A percentile compares a stretch with the other conserved stretches of the same genome.
Evolutionary conservation across 35 echinoderm and acorn worm species (phyloP).

Genomic region (Amphiura filiformis): DNA sequence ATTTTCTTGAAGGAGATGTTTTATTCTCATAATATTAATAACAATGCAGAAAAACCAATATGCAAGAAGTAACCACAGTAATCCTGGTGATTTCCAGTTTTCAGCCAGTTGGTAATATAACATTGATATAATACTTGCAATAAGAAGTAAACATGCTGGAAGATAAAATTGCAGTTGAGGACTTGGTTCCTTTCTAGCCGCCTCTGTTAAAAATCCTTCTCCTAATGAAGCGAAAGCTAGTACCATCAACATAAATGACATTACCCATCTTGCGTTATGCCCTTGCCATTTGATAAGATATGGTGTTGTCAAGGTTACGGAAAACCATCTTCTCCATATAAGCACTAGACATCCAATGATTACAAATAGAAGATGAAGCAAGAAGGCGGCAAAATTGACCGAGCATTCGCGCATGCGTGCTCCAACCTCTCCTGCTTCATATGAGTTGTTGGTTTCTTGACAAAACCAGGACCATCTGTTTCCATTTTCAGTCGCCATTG

Average conservation of each 20-base stretch:
- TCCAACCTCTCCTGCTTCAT: background rate
- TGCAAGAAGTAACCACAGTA: too few relatives aligned
- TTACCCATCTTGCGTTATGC: background rate
- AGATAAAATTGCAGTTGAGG: background rate
- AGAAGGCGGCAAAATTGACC: background rate
- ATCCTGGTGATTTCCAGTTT: too few relatives aligned
- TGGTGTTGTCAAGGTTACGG: background rate
- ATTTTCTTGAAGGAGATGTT: too few relatives aligned
- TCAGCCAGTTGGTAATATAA: background rate
- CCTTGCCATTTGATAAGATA: background rate
- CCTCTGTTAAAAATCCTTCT: background rate
- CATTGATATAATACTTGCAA: background rate
- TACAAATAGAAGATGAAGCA: background rate
- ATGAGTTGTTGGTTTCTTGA: background rate
- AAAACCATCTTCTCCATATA: background rate
- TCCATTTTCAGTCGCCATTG: background rate
- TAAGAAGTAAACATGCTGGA: background rate
- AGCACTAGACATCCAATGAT: background rate
- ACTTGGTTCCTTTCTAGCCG: background rate
- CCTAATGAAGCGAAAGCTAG: background rate
- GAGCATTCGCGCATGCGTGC: background rate
- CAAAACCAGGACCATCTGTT: conserved; percentile 2
- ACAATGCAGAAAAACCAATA: too few relatives aligned
- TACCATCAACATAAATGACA: background rate
- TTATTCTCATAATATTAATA: too few relatives aligned